A percentile compares a stretch with the other conserved stretches of the same genome.
These are phyloP conservation scores for Ischnus inquisitorius DNA, from an alignment of 2,888 invertebrate species.

Conservation along the genomic window DNA sequence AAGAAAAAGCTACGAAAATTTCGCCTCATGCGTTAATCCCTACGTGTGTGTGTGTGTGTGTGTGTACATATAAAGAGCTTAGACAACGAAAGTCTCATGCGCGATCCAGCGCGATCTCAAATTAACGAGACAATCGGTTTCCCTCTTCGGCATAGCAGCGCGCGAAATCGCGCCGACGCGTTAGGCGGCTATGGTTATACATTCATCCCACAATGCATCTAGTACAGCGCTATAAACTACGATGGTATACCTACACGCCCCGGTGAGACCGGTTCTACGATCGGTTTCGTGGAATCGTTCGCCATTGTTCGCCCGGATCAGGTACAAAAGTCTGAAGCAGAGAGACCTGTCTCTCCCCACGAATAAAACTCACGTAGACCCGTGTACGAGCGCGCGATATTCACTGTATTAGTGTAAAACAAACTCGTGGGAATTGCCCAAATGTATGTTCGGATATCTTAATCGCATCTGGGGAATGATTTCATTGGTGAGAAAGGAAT, in stretches of 20 bases:
- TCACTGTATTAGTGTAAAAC: slow-evolving; percentile 1
- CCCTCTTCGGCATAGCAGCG: slow-evolving; percentile 19
- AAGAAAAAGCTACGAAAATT: slow-evolving; percentile 54
- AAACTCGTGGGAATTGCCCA: slow-evolving; percentile 17
- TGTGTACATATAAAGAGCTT: neutral
- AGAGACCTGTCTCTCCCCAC: neutral
- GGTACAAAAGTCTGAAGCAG: slow-evolving; percentile 57
- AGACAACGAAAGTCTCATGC: neutral
- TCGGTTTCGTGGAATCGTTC: slow-evolving; percentile 66
- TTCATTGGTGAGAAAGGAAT: slow-evolving; percentile 20
- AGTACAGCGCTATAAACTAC: slow-evolving; percentile 15
- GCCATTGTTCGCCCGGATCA: slow-evolving; percentile 66
- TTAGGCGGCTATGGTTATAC: neutral
- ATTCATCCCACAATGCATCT: slow-evolving; percentile 16
- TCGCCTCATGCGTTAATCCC: too few species aligned
- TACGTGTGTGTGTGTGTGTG: too few species aligned
- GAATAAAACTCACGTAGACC: slow-evolving; percentile 13
- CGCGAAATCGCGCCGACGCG: slow-evolving; percentile 38
- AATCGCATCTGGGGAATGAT: neutral
- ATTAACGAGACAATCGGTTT: slow-evolving; percentile 57
- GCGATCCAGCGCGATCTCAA: slow-evolving; percentile 44
- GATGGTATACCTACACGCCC: slow-evolving; percentile 47
- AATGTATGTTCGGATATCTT: neutral
- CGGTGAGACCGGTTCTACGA: slow-evolving; percentile 67
- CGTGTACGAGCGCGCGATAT: neutral